Conservation (phyloP, 2,797 vertebrate genomes). For the Lagorchestes hirsutus region DNA sequence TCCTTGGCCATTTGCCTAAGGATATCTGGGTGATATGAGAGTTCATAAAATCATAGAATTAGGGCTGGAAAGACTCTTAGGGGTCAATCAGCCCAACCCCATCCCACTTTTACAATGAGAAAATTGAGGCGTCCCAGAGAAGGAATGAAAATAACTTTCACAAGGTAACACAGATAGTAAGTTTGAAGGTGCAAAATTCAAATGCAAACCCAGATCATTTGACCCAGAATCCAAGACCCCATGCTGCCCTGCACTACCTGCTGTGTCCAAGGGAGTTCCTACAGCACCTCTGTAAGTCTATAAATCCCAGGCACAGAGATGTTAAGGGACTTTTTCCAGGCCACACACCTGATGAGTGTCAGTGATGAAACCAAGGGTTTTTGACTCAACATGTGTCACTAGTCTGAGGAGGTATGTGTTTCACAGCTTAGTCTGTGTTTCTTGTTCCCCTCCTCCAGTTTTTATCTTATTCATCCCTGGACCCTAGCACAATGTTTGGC, state of each 20-base stretch:
- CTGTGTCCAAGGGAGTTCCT: background rate
- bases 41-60: background rate
- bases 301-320: background rate
- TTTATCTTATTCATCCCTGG: background rate
- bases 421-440: background rate
- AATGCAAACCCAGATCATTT: background rate
- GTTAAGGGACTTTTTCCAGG: background rate
- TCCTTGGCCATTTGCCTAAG: background rate
- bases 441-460: background rate
- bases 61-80: background rate
- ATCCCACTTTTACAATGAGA: background rate
- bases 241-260: background rate
- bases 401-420: background rate
- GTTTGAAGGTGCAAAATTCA: background rate
- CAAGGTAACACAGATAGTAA: background rate
- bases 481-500: background rate
- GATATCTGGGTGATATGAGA: background rate
- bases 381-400: background rate
- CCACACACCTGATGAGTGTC: rapidly evolving
- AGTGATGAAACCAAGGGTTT: rapidly evolving
- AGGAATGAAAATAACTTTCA: background rate
- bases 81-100: background rate
- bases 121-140: background rate
- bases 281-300: background rate
- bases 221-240: background rate